A percentile compares a stretch with the other conserved stretches of the same genome.
Conservation (phyloP, 2,888 invertebrate species). For the Chrysina gloriosa region DNA sequence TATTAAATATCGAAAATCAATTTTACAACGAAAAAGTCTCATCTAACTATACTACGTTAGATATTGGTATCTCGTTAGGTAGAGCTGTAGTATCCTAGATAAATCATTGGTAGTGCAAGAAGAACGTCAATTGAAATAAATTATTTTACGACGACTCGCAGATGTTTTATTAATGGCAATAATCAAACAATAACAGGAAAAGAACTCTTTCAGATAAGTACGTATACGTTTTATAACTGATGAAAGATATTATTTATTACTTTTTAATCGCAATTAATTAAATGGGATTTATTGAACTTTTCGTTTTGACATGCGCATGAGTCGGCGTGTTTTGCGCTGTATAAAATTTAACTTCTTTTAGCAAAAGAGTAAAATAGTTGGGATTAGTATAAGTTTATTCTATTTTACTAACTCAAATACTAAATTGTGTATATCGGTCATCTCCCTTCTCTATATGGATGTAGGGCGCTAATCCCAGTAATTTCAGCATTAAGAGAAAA, state of each 20-base stretch:
- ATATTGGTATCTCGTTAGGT: neutral
- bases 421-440: too few relatives aligned
- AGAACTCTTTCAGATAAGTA: slow-evolving; percentile 18
- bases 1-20: too few relatives aligned
- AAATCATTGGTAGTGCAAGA: slow-evolving; percentile 19
- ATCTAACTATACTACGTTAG: too few relatives aligned
- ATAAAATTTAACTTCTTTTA: too few relatives aligned
- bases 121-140: slow-evolving; percentile 19
- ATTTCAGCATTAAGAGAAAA: too few relatives aligned
- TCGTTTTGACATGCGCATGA: neutral
- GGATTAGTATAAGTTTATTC: too few relatives aligned
- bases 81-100: slow-evolving; percentile 1
- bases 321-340: neutral
- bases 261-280: slow-evolving; percentile 25
- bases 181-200: slow-evolving; percentile 29
- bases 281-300: slow-evolving; percentile 21
- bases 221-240: neutral
- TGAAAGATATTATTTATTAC: slow-evolving; percentile 37
- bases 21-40: too few relatives aligned
- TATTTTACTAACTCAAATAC: neutral
- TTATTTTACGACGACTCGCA: slow-evolving; percentile 9
- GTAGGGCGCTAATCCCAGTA: too few relatives aligned
- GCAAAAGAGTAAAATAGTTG: too few relatives aligned
- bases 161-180: slow-evolving; percentile 19
- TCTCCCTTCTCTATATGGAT: too few relatives aligned